Base-by-base conservation (phyloP, 2,113 vertebrate species). In the Pterophyllum scalare region DNA sequence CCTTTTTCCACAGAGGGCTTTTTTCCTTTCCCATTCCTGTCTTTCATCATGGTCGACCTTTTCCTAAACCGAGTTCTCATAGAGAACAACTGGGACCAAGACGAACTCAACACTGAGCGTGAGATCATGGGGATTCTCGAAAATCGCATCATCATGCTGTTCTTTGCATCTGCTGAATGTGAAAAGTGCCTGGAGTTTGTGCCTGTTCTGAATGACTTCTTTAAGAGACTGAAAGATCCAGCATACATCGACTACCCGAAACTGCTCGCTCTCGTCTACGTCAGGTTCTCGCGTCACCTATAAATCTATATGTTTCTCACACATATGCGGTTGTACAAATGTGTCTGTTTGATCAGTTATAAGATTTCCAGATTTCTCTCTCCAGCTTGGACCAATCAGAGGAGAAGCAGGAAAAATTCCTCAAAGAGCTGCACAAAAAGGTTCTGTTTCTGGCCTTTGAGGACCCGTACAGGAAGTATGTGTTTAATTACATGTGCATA, bases 61-160 rank as follows among this genome's bases (percentile, higher is more conserved):
- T 99, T 99, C 88, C 64, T 94, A 0, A 95, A 96, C 35, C 95
- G 90, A 22, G 92, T 96, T 24, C 90, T 99, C 87, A 87, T 96
- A 17, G 95, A 95, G 60, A 98, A 98, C 93, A 97, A 98, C 94
- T 93, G 95, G 1, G 96, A 97, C 58, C 93, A 81, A 74, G 97
- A 98, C 0, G 94, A 97, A 58, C 87, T 98, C 93, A 98, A 99
- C 80, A 97, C 96, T 0, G 97, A 98, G 35, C 92, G 93, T 0
- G 97, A 98, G 90, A 94, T 97, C 40, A 40, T 20, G 5, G 90
- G 87, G 24, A 91, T 92, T 2, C 90, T 99, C 22, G 97, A 98
- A 49, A 98, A 98, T 94, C 96, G 97, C 1, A 94, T 99, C 40
- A 33, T 98, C 75, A 83, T 98, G 93, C 95, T 99, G 19, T 97